Conservation (phyloP, 2,888 invertebrate species). For the Xestia rhomboidea region DNA sequence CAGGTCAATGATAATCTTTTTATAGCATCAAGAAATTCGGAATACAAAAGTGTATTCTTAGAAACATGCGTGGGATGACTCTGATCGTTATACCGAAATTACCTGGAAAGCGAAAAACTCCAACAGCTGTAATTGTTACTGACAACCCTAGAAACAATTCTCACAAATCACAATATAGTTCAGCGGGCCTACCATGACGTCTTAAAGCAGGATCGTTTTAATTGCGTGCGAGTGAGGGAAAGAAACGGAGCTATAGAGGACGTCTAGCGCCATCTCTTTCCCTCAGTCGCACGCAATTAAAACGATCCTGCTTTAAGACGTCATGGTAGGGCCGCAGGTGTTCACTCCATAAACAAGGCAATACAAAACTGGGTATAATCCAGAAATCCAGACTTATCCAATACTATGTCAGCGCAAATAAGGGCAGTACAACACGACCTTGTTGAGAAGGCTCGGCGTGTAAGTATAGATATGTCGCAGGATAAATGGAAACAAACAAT, state of each 20-base stretch:
- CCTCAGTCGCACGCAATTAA: too few species aligned
- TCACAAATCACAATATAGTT: slow-evolving; percentile 28
- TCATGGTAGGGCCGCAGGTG: too few species aligned
- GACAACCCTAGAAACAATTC: slow-evolving; percentile 2
- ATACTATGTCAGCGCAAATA: slow-evolving; percentile 22
- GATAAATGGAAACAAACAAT: neutral
- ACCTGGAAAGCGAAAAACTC: neutral
- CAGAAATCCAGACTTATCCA: slow-evolving; percentile 9
- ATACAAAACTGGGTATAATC: slow-evolving; percentile 18
- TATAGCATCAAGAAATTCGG: slow-evolving; percentile 7
- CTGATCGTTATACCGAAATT: slow-evolving; percentile 9
- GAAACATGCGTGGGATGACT: neutral
- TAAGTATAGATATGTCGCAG: neutral
- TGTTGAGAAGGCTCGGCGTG: neutral
- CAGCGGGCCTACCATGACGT: too few species aligned
- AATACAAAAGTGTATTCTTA: slow-evolving; percentile 17
- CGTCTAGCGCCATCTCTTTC: too few species aligned
- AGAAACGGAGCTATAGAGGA: too few species aligned
- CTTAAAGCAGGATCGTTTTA: too few species aligned
- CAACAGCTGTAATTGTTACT: neutral
- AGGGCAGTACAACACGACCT: slow-evolving; percentile 2
- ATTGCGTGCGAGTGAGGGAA: too few species aligned
- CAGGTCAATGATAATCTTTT: slow-evolving; percentile 17
- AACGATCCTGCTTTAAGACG: too few species aligned
- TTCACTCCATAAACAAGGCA: slow-evolving; percentile 25